Evolutionary conservation across 2,888 invertebrate species (phyloP).

Genomic region (Philonicus albiceps): DNA sequence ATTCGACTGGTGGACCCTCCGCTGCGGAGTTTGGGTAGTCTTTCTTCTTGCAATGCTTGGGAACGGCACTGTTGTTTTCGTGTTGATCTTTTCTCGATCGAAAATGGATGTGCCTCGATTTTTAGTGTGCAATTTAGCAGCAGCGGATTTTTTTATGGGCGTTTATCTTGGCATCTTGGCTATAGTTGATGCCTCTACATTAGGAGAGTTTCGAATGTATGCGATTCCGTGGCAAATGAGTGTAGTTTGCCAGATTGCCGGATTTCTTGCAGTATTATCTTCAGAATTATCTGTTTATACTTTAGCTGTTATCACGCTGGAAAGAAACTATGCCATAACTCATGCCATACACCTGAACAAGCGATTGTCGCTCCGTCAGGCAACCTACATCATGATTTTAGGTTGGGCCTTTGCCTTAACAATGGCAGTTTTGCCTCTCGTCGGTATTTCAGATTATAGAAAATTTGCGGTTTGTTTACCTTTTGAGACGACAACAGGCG

Average conservation of each 20-base stretch:
- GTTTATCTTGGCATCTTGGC: constrained; percentile 92
- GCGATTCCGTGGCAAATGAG: constrained; percentile 99
- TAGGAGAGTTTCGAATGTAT: constrained; percentile 95
- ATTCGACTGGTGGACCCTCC: constrained; percentile 97
- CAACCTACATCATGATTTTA: constrained; percentile 87
- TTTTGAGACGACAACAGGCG: constrained; percentile 83
- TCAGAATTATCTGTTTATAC: constrained; percentile 96
- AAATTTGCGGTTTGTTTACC: constrained; percentile 97
- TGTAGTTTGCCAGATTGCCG: constrained; percentile 89
- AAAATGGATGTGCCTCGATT: constrained; percentile 97
- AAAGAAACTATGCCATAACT: constrained; percentile 95
- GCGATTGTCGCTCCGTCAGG: constrained; percentile 87
- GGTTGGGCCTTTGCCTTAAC: constrained; percentile 92
- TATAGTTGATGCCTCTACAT: constrained; percentile 93
- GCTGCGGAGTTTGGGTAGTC: constrained; percentile 97
- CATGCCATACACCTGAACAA: constrained; percentile 98
- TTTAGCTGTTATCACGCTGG: constrained; percentile 93
- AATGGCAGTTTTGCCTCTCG: constrained; percentile 87
- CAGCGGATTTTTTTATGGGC: constrained; percentile 98
- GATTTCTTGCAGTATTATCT: constrained; percentile 92
- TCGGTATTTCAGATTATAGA: constrained; percentile 93
- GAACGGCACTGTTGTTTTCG: constrained; percentile 94
- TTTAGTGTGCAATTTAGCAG: constrained; percentile 94
- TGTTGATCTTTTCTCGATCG: constrained; percentile 86
- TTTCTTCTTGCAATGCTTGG: constrained; percentile 94